Percentiles rank a stretch among this genome's conserved stretches.
Evolutionary conservation across 1,140 invertebrate genomes (phyloP).

Genomic region (Temnothorax nylanderi): DNA sequence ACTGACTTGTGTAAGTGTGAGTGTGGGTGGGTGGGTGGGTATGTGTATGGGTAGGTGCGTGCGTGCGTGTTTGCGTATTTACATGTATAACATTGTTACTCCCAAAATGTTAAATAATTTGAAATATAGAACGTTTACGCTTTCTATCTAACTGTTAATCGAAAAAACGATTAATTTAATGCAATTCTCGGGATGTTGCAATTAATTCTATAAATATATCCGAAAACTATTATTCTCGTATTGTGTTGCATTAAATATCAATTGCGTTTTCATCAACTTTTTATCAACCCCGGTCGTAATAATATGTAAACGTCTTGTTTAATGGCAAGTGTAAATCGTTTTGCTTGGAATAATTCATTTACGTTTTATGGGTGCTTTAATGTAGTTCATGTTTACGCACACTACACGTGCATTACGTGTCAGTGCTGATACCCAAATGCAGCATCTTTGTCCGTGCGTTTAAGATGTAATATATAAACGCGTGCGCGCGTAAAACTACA

Average conservation of each 20-base stretch:
- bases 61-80: background rate
- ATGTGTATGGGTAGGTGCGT: background rate
- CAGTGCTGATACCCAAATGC: background rate
- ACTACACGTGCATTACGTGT: background rate
- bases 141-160: background rate
- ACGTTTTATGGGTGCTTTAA: background rate
- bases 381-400: background rate
- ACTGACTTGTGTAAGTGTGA: too few species aligned
- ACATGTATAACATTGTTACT: background rate
- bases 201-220: background rate
- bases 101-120: background rate
- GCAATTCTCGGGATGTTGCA: too few species aligned
- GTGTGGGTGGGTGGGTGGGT: background rate
- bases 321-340: background rate
- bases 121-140: background rate
- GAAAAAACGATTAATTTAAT: background rate
- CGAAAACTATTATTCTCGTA: background rate
- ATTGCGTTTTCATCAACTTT: too few species aligned
- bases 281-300: too few species aligned
- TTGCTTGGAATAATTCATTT: background rate
- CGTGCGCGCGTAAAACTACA: too few species aligned
- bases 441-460: background rate
- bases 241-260: background rate
- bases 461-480: background rate
- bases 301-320: background rate